phyloP scores from a whole-genome alignment of 2,888 invertebrate species.

The Punctoribates punctum region DNA sequence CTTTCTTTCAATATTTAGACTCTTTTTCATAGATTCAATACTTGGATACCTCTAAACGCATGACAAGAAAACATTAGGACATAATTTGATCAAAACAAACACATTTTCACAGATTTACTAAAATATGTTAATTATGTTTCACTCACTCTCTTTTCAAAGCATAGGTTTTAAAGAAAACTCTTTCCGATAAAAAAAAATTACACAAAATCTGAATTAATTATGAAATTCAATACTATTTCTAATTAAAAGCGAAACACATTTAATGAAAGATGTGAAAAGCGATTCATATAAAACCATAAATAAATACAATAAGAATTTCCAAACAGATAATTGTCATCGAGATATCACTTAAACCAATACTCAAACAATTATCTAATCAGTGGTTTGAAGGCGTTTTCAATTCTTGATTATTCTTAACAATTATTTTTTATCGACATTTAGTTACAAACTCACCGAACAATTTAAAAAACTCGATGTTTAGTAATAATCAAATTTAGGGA shows the following conservation, averaged over 20 bases:
- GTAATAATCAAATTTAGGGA: background rate
- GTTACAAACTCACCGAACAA: background rate
- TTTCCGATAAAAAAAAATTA: background rate
- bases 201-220: too few species aligned
- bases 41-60: constrained; percentile 12
- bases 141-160: background rate
- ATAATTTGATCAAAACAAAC: constrained; percentile 11
- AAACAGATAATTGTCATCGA: constrained; percentile 32
- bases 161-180: background rate
- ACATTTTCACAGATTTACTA: background rate
- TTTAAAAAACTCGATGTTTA: background rate
- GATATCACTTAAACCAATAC: background rate
- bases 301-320: background rate
- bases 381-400: constrained; percentile 15
- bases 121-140: constrained; percentile 9
- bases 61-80: constrained; percentile 17
- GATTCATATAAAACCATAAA: too few species aligned
- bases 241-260: too few species aligned
- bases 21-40: background rate
- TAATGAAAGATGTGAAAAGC: too few species aligned
- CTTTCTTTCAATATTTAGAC: background rate
- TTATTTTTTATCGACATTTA: background rate
- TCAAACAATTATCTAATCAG: constrained; percentile 1
- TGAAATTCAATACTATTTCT: too few species aligned
- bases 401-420: background rate